Evolutionary conservation across 2,113 vertebrate genomes (phyloP).

Genomic region (Nyctibius bracteatus): DNA sequence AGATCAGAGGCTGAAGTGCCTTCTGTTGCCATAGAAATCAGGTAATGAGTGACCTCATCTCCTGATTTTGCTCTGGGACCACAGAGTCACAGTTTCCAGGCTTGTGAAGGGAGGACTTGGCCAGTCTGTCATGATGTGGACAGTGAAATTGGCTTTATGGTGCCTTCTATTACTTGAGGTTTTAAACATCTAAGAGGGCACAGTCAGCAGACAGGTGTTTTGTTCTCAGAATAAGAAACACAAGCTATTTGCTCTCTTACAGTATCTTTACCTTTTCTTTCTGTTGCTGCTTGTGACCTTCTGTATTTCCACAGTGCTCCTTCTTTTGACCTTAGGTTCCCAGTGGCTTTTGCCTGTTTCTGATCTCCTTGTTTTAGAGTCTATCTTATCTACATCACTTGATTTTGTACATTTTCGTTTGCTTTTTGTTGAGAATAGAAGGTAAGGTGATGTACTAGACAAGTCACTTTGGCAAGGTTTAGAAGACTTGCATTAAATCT

Average conservation of each 20-base stretch:
- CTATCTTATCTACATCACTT: not conserved
- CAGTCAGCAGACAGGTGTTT: not conserved
- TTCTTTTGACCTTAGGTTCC: constrained; percentile 12
- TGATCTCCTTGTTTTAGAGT: not conserved
- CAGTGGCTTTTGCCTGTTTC: not conserved
- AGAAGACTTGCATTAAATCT: not conserved
- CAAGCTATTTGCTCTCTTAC: not conserved
- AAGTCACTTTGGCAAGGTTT: not conserved
- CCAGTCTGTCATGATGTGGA: rapidly evolving
- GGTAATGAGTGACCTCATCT: not conserved
- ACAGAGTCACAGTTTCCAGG: not conserved
- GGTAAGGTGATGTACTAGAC: not conserved
- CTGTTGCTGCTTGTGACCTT: not conserved
- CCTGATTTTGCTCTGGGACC: not conserved
- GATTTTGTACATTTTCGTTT: not conserved
- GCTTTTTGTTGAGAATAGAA: not conserved
- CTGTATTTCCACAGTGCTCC: not conserved
- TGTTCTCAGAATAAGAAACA: not conserved
- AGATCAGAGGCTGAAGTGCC: not conserved
- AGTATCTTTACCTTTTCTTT: not conserved
- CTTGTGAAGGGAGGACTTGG: not conserved
- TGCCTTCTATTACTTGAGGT: not conserved
- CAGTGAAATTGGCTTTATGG: not conserved
- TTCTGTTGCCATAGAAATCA: constrained; percentile 32
- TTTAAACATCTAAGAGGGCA: not conserved